These are phyloP conservation scores for Cyclina sinensis DNA, from an alignment of 1,140 invertebrate genomes.

Conservation along the genomic window DNA sequence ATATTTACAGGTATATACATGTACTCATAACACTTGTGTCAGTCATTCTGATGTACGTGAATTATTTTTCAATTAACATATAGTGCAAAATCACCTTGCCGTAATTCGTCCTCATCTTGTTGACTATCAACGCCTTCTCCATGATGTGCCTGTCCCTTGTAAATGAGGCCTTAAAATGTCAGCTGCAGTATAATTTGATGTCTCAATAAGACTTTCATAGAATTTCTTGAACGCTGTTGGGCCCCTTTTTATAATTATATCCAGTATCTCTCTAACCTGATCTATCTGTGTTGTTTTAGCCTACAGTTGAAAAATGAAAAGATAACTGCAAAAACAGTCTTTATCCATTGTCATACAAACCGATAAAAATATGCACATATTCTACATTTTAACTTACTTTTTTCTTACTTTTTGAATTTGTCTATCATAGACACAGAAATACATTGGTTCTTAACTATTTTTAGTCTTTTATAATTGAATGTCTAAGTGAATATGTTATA, in stretches of 20 bases:
- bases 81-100: not conserved
- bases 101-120: not conserved
- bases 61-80: no score
- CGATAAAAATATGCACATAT: no score
- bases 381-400: no score
- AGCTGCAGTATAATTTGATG: constrained; percentile 42
- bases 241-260: constrained; percentile 59
- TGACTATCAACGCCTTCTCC: not conserved
- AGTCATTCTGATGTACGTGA: no score
- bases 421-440: no score
- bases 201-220: constrained; percentile 26
- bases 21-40: no score
- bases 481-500: no score
- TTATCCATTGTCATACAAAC: not conserved
- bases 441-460: no score
- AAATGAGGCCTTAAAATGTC: not conserved
- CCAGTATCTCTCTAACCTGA: constrained; percentile 44
- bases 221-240: constrained; percentile 58
- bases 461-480: no score
- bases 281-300: constrained; percentile 33
- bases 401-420: no score
- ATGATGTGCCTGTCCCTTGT: not conserved
- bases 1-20: no score
- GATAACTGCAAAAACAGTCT: not conserved
- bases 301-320: not conserved